phyloP scores from a whole-genome alignment of 1,140 invertebrate genomes.

The Phthorimaea operculella region DNA sequence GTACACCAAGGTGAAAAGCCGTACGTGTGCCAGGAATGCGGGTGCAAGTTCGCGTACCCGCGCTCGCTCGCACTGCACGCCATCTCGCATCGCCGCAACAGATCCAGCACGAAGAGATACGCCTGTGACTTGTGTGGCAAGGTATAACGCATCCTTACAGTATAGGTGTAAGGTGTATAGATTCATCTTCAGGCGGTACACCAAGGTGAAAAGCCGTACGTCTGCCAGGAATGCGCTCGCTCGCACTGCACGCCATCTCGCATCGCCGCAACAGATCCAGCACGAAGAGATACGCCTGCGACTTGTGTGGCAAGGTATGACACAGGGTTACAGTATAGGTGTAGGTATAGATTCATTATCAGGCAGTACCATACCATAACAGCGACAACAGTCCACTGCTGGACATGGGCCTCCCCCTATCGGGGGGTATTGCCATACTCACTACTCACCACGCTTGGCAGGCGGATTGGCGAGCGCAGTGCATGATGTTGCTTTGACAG shows the following conservation, averaged over 20 bases:
- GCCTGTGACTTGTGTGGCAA: constrained; percentile 78
- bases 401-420: too few relatives aligned
- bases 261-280: constrained; percentile 63
- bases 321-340: too few relatives aligned
- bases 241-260: constrained; percentile 68
- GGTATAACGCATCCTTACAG: constrained; percentile 36
- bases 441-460: too few relatives aligned
- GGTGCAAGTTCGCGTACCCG: too few relatives aligned
- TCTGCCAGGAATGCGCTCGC: constrained; percentile 70
- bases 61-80: constrained; percentile 70
- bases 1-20: constrained; percentile 68
- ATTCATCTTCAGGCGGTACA: constrained; percentile 61
- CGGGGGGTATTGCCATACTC: too few relatives aligned
- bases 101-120: constrained; percentile 63
- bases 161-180: too few relatives aligned
- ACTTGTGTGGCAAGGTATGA: constrained; percentile 74
- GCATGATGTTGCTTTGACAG: too few relatives aligned
- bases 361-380: too few relatives aligned
- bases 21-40: constrained; percentile 70
- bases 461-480: too few relatives aligned
- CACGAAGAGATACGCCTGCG: constrained; percentile 70
- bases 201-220: constrained; percentile 65
- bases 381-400: too few relatives aligned
- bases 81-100: constrained; percentile 60
- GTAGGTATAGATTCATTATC: too few relatives aligned